Evolutionary conservation across 92 coral and sea anemone genomes (phyloP).

Genomic region (Phenganax subtilis): DNA sequence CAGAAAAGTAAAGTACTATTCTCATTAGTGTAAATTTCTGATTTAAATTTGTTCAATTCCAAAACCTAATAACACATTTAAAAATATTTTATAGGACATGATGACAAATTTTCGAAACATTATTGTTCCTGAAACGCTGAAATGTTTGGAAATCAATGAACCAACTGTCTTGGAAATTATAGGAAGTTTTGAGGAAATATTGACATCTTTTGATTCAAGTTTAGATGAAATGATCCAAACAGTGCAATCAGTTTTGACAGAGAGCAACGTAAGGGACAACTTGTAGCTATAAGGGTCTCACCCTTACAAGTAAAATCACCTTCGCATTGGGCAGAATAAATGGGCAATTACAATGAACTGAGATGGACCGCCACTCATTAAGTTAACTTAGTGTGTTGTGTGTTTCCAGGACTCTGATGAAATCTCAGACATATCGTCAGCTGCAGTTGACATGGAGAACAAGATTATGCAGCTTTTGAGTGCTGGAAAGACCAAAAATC

Average conservation of each 20-base stretch:
- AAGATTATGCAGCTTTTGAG: constrained; percentile 26
- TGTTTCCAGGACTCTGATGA: constrained; percentile 22
- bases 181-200: constrained; percentile 60
- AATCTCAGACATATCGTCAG: not conserved
- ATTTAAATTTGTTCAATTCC: not conserved
- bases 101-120: constrained; percentile 93
- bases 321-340: too few species aligned
- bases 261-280: constrained; percentile 4
- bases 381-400: not conserved
- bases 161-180: constrained; percentile 66
- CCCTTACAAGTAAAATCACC: too few species aligned
- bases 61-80: not conserved
- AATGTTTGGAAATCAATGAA: constrained; percentile 74
- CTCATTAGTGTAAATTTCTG: not conserved
- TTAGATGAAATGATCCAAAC: constrained; percentile 33
- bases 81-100: constrained; percentile 56
- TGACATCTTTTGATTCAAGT: constrained; percentile 43
- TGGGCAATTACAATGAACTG: too few species aligned
- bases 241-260: constrained; percentile 13
- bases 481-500: constrained; percentile 18
- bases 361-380: too few species aligned
- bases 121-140: constrained; percentile 91
- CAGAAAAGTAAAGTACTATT: too few species aligned
- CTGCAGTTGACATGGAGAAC: constrained; percentile 27
- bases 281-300: too few species aligned